A percentile compares a stretch with the other conserved stretches of the same genome.
Conservation (phyloP, 2,113 vertebrate genomes). For the Haliaeetus leucogaster region DNA sequence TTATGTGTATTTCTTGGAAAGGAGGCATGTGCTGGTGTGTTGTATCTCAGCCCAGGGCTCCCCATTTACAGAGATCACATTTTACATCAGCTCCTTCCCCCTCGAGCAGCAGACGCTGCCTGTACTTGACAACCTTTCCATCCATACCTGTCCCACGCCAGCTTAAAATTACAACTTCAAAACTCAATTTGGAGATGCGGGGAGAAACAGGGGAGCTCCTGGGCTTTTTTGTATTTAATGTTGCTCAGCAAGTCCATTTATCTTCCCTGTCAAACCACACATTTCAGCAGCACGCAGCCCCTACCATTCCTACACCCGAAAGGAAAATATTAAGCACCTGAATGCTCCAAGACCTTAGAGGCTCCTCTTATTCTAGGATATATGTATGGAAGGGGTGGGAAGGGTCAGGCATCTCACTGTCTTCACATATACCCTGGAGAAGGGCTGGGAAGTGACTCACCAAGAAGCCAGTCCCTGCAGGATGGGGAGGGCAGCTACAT, state of each 20-base stretch:
- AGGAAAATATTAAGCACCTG: neutral
- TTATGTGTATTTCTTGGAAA: neutral
- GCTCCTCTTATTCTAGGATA: neutral
- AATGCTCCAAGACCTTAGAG: neutral
- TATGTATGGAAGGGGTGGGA: neutral
- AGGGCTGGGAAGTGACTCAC: neutral
- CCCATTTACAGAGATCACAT: neutral
- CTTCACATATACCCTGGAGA: neutral
- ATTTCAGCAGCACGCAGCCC: neutral
- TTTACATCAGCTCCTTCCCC: neutral
- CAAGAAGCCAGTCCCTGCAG: neutral
- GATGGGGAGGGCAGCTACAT: neutral
- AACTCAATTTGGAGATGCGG: neutral
- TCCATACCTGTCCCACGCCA: neutral
- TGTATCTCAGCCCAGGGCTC: neutral
- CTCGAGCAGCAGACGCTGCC: neutral
- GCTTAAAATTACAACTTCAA: neutral
- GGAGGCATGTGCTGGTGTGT: neutral
- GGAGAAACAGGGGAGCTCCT: neutral
- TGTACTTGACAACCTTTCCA: neutral
- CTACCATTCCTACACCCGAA: neutral
- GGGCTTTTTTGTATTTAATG: neutral
- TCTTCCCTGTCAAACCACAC: neutral
- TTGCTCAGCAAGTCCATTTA: neutral
- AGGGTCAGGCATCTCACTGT: neutral